Conservation (phyloP, 2,113 vertebrate genomes). For the Sorex araneus region DNA sequence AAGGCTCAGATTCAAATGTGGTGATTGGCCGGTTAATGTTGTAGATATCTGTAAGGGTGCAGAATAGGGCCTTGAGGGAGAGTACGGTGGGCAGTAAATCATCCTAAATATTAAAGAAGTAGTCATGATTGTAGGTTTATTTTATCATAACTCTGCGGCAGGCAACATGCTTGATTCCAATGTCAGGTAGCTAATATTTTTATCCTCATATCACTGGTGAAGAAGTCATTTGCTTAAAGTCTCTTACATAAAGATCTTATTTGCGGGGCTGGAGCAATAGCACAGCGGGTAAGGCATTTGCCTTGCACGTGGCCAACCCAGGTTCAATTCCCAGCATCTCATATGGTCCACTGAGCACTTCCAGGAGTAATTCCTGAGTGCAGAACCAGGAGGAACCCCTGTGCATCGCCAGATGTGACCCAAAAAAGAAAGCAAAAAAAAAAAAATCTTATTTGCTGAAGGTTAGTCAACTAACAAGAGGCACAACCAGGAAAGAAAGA, state of each 20-base stretch:
- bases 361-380: too few relatives aligned
- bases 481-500: neutral
- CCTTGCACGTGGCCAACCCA: too few relatives aligned
- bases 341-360: too few relatives aligned
- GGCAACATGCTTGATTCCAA: neutral
- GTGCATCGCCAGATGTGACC: too few relatives aligned
- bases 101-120: neutral
- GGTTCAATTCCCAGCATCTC: too few relatives aligned
- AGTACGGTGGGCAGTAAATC: neutral
- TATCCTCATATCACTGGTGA: neutral
- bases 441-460: neutral
- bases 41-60: neutral
- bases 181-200: conserved; percentile 10
- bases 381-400: too few relatives aligned
- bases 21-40: neutral
- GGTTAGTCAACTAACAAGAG: neutral
- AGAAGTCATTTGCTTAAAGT: neutral
- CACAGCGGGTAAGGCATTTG: neutral
- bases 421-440: too few relatives aligned
- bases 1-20: neutral
- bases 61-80: neutral
- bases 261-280: neutral
- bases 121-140: neutral
- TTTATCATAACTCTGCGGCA: neutral
- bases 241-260: neutral